These are phyloP conservation scores for Diploscapter pachys DNA, from an alignment of 1,140 invertebrate genomes.

Conservation along the genomic window DNA sequence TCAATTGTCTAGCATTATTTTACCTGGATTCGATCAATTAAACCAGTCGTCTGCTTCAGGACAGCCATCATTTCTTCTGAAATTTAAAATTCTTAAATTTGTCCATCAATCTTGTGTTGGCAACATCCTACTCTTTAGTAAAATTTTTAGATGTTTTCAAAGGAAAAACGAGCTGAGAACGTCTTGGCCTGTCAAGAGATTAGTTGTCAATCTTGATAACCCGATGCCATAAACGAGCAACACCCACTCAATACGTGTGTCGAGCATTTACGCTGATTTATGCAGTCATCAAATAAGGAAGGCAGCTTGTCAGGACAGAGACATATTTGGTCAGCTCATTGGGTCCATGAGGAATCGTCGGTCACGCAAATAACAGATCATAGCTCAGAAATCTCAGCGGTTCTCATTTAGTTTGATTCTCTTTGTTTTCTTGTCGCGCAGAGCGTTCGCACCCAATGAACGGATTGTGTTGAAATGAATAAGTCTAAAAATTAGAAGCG, in stretches of 20 bases:
- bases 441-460: too few relatives aligned
- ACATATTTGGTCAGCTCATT: too few relatives aligned
- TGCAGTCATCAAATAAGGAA: too few relatives aligned
- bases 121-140: not conserved
- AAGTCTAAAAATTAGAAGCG: too few relatives aligned
- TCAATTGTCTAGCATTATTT: slow-evolving; percentile 13
- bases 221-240: not conserved
- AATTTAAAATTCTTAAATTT: slow-evolving; percentile 20
- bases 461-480: too few relatives aligned
- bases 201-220: not conserved
- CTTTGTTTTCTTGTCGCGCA: too few relatives aligned
- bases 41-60: slow-evolving; percentile 44
- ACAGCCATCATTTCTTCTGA: slow-evolving; percentile 47
- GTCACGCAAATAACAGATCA: too few relatives aligned
- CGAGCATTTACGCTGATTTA: not conserved
- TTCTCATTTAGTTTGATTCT: too few relatives aligned
- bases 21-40: slow-evolving; percentile 29
- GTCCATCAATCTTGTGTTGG: not conserved
- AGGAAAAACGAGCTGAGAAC: not conserved
- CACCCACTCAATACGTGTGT: not conserved
- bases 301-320: too few relatives aligned
- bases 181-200: not conserved
- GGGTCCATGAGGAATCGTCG: too few relatives aligned
- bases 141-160: not conserved
- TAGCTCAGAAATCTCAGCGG: too few relatives aligned